A percentile compares a stretch with the other conserved stretches of the same genome.
Evolutionary conservation across 2,113 vertebrate genomes (phyloP).

Genomic region (Axis porcinus): DNA sequence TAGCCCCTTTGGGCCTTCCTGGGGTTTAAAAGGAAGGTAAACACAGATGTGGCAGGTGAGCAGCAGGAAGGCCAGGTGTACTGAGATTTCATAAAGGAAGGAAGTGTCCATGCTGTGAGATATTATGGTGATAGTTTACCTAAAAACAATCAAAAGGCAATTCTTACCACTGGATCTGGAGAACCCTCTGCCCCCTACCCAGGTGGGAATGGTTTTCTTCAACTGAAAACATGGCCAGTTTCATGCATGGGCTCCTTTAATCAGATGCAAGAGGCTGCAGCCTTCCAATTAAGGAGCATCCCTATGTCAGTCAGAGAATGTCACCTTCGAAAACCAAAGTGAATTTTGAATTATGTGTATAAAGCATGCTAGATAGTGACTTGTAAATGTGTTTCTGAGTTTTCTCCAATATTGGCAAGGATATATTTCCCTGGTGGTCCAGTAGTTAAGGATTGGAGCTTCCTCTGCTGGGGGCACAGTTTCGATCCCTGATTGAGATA

Average conservation of each 20-base stretch:
- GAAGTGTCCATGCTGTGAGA: not conserved
- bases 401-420: not conserved
- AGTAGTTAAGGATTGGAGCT: not conserved
- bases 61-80: not conserved
- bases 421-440: not conserved
- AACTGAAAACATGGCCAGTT: not conserved
- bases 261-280: not conserved
- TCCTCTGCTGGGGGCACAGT: not conserved
- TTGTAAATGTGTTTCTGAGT: not conserved
- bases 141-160: not conserved
- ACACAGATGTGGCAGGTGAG: not conserved
- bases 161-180: not conserved
- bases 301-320: not conserved
- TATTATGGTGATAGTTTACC: not conserved
- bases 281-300: not conserved
- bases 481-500: not conserved
- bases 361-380: not conserved
- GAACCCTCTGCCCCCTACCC: not conserved
- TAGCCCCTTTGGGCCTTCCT: not conserved
- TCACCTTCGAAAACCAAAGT: conserved; percentile 10
- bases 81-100: not conserved
- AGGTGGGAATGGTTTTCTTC: not conserved
- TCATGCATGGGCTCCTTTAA: not conserved
- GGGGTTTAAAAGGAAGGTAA: not conserved
- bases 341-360: not conserved